Conservation (phyloP, 1,140 invertebrate genomes). For the Sminthurides bifidus region DNA sequence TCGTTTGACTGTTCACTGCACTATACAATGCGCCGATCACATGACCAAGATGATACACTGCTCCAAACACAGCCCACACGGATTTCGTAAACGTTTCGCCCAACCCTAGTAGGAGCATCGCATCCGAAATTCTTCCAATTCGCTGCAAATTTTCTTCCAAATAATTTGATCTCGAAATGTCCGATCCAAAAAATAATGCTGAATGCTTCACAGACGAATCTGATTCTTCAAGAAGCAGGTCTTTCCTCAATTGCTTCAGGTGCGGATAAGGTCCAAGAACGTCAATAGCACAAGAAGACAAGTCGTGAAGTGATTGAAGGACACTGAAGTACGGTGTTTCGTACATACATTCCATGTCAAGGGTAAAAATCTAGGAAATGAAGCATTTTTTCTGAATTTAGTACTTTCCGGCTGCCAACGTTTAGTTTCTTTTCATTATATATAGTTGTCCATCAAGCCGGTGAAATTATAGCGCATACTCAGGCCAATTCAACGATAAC, state of each 20-base stretch:
- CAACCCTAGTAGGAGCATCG: constrained; percentile 60
- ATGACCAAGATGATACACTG: constrained; percentile 80
- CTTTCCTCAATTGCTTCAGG: constrained; percentile 26
- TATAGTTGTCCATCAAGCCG: no score
- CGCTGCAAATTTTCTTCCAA: constrained; percentile 15
- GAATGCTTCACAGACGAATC: constrained; percentile 13
- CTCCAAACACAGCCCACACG: constrained; percentile 74
- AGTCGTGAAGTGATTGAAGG: constrained; percentile 26
- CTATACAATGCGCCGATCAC: constrained; percentile 42
- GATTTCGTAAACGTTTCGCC: constrained; percentile 64
- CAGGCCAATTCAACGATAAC: no score
- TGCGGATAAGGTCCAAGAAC: constrained; percentile 20
- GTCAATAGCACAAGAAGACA: constrained; percentile 24
- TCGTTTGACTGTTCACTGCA: constrained; percentile 5
- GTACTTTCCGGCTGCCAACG: no score
- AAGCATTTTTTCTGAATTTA: background rate
- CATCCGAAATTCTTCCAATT: constrained; percentile 40
- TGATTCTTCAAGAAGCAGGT: constrained; percentile 15
- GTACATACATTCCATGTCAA: constrained; percentile 25
- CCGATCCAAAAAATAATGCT: constrained; percentile 16
- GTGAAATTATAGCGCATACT: no score
- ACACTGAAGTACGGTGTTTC: constrained; percentile 22
- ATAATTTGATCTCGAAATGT: constrained; percentile 18
- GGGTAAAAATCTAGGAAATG: constrained; percentile 17
- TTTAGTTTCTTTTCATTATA: no score